phyloP scores from a whole-genome alignment of 2,113 vertebrate species.

The Upupa epops region DNA sequence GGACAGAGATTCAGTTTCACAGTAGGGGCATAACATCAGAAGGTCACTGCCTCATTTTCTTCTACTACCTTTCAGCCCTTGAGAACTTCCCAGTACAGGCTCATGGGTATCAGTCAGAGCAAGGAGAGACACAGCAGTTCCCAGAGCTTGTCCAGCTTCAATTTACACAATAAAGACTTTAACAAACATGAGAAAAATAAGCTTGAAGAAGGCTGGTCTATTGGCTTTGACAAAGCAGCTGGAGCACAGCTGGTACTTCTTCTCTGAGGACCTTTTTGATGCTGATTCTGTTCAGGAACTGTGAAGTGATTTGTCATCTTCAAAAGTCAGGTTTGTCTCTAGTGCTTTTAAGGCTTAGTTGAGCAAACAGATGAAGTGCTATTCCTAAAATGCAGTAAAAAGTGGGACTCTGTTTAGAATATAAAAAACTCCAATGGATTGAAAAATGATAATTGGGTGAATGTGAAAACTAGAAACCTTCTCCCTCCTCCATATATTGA shows the following conservation, averaged over 20 bases:
- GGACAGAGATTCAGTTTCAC: background rate
- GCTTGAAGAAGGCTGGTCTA: background rate
- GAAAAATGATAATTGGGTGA: conserved; percentile 32
- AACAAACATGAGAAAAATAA: background rate
- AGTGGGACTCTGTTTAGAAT: background rate
- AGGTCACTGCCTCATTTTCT: background rate
- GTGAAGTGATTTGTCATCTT: conserved; percentile 57
- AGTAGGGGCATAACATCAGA: background rate
- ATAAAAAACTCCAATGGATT: conserved; percentile 14
- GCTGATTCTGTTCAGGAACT: background rate
- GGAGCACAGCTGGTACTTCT: conserved; percentile 32
- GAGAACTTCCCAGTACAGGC: background rate
- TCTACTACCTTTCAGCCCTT: background rate
- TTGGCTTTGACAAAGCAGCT: conserved; percentile 42
- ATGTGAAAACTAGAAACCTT: conserved; percentile 14
- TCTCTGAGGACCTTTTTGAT: conserved; percentile 33
- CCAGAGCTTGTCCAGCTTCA: background rate
- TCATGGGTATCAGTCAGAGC: background rate
- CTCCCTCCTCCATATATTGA: background rate
- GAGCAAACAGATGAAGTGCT: conserved; percentile 24
- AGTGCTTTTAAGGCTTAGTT: conserved; percentile 31
- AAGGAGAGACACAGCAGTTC: background rate
- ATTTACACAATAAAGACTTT: background rate
- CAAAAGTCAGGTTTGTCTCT: conserved; percentile 31
- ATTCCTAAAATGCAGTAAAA: background rate